Percentiles rank a stretch among this genome's conserved stretches.
Evolutionary conservation across 2,888 invertebrate species (phyloP).

Genomic region (Cheilosia vernalis): DNA sequence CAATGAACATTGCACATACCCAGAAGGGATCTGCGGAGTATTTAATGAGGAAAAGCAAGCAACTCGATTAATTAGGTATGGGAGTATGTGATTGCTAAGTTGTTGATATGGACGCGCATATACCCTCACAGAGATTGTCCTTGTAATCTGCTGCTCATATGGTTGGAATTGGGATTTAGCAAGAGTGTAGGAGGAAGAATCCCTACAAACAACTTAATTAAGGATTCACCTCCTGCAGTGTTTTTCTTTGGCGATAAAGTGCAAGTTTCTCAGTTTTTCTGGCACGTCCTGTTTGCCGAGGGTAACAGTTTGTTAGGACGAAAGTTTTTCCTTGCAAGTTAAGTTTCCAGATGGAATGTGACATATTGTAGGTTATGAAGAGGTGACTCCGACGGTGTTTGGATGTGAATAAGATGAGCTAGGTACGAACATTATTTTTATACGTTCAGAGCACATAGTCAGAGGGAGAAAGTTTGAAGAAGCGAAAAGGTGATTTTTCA

Average conservation of each 20-base stretch:
- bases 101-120: conserved; percentile 49
- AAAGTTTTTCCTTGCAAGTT: conserved; percentile 57
- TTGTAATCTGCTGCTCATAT: conserved; percentile 12
- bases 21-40: not conserved
- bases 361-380: conserved; percentile 72
- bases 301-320: conserved; percentile 64
- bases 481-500: not conserved
- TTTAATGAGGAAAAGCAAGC: conserved; percentile 48
- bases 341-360: conserved; percentile 59
- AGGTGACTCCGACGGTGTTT: conserved; percentile 47
- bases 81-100: conserved; percentile 51
- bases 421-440: conserved; percentile 13
- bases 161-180: conserved; percentile 15
- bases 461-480: not conserved
- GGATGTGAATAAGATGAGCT: conserved; percentile 47
- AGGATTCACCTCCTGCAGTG: conserved; percentile 59
- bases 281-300: conserved; percentile 54
- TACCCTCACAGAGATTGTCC: conserved; percentile 1
- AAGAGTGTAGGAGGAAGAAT: conserved; percentile 34
- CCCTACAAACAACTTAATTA: conserved; percentile 64
- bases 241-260: conserved; percentile 63
- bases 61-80: conserved; percentile 66
- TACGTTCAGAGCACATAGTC: not conserved
- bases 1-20: not conserved
- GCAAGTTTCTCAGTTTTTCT: conserved; percentile 57